Conservation (phyloP, 1,140 invertebrate genomes). For the Heterodera schachtii region DNA sequence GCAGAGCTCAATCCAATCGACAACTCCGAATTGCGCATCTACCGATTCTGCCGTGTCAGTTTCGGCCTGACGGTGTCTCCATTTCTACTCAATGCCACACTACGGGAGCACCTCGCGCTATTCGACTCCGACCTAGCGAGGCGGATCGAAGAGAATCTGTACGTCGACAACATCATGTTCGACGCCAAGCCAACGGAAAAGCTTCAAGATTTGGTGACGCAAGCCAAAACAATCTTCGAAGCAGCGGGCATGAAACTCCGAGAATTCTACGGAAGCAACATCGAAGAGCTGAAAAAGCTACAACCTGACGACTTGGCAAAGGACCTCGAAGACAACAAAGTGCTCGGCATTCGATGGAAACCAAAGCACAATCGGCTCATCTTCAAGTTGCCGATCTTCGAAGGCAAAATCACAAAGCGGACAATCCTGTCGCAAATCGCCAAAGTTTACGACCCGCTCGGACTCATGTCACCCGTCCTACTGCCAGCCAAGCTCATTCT, state of each 20-base stretch:
- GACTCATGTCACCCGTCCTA: too few relatives aligned
- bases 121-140: neutral
- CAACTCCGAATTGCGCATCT: too few relatives aligned
- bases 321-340: neutral
- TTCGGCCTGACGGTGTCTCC: slow-evolving; percentile 12
- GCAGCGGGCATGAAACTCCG: neutral
- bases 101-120: neutral
- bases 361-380: neutral
- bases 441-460: too few relatives aligned
- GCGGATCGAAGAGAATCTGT: neutral
- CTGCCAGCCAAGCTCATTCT: too few relatives aligned
- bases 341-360: neutral
- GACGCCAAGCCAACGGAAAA: neutral
- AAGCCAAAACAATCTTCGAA: neutral
- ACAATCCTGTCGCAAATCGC: too few relatives aligned
- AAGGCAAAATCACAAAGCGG: neutral
- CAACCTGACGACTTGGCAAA: neutral
- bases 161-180: slow-evolving; percentile 18
- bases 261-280: neutral
- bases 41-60: neutral
- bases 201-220: too few relatives aligned
- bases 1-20: too few relatives aligned
- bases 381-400: neutral
- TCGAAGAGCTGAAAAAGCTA: neutral
- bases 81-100: neutral